Conservation (phyloP, 2,797 vertebrate species). For the Paguma larvata region DNA sequence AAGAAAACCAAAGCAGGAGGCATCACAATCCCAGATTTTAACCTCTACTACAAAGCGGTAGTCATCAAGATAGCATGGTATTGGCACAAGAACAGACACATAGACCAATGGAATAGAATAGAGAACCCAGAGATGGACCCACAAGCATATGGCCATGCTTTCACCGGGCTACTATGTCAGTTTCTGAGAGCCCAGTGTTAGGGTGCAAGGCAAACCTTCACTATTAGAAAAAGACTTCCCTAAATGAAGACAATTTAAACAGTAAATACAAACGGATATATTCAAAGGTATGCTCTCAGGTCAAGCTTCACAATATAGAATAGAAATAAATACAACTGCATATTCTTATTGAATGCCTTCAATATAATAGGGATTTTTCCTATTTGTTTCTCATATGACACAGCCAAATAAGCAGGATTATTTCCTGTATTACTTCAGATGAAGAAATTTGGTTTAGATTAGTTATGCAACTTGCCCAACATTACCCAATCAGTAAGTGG, state of each 20-base stretch:
- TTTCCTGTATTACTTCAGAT: not conserved
- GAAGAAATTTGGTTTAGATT: not conserved
- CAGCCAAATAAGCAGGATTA: not conserved
- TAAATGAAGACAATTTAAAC: slow-evolving; percentile 8
- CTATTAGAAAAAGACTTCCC: not conserved
- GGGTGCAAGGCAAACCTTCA: not conserved
- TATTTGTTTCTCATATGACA: not conserved
- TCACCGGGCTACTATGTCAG: not conserved
- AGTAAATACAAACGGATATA: not conserved
- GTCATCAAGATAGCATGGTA: no score
- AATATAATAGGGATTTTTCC: not conserved
- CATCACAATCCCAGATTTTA: no score
- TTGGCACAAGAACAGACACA: no score
- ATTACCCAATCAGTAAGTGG: not conserved
- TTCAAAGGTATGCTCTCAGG: not conserved
- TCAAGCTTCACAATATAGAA: not conserved
- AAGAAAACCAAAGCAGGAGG: no score
- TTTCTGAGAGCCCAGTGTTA: not conserved
- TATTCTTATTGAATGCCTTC: not conserved
- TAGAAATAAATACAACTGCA: not conserved
- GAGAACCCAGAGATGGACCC: no score
- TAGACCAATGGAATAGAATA: no score
- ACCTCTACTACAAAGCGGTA: no score
- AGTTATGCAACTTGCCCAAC: not conserved
- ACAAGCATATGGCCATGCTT: not conserved